Base-by-base conservation (phyloP, 2,888 invertebrate species). In the Lithophane semibrunnea region DNA sequence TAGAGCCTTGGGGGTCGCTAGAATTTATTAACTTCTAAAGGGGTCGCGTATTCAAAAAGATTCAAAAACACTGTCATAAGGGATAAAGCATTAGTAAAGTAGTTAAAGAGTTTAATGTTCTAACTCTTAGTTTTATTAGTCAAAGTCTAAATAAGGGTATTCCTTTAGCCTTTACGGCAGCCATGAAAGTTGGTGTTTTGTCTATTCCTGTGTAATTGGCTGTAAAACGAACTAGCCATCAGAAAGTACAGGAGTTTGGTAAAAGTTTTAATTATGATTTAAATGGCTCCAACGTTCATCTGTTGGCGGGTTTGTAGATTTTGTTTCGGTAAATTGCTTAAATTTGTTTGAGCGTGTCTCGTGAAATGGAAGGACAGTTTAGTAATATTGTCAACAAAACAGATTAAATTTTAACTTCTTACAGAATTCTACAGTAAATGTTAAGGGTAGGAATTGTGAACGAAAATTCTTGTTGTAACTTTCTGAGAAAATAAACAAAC, bases 211-310 rank as follows among this genome's bases (percentile, higher is more conserved):
- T 76, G 76, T 84, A 86, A 87, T 87, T 87, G 80, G 75, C 70
- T 80, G 84, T 87, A 76, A 87, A 87, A 80, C 77, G 77, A 86
- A 87, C 88, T 82, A 87, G 63, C 77, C 72, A 79, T 84, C 74
- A 67, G 77, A 66, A 80, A 77, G 77, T 84, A 81, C 69, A 69
- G 24, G 49, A 77, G 74, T 84, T 84, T 73, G 56, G 58, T 9
- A 29, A 84, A 86, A 87, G 78, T 87, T 87, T 84, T 86, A 87
- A 87, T 87, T 87, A 86, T 82, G 73, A 87, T 86, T 82, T 80
- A 54, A 77, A 79, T 76, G 42, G 60, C 73, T 73, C 58, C 60
- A 75, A 75, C 58, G 49, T 75, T 60, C 29, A 75, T 63, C 71
- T 75, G 64, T 58, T 29, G 60, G 60, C 7, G 47, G 60, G 47